These are phyloP conservation scores for Epizoanthus illoricatus DNA, from an alignment of 92 coral and sea anemone species.

Conservation along the genomic window DNA sequence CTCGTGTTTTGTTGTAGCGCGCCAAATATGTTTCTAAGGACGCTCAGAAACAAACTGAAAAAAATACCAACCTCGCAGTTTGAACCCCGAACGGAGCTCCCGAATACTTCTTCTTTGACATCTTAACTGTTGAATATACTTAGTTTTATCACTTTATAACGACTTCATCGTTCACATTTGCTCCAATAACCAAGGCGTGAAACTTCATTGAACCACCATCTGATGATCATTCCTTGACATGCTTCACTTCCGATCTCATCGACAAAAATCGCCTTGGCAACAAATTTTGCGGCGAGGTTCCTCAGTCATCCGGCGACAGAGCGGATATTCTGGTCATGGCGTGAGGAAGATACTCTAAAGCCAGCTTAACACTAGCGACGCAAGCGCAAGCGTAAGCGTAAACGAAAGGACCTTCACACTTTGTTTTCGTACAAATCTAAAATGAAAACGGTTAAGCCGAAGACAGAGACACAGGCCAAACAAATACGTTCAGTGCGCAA, in stretches of 20 bases:
- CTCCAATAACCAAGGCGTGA: constrained; percentile 30
- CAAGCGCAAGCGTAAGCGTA: no score
- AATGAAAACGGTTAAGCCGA: no score
- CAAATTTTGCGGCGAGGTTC: constrained; percentile 13
- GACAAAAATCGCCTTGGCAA: constrained; percentile 32
- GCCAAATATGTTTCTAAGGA: constrained; percentile 10
- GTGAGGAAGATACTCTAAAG: neutral
- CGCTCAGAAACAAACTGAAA: neutral
- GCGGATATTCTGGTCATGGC: no score
- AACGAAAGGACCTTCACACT: no score
- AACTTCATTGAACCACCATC: constrained; percentile 25
- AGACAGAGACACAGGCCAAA: no score
- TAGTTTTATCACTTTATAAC: neutral
- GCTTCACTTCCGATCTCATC: constrained; percentile 32
- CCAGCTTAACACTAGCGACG: no score
- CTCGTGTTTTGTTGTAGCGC: neutral
- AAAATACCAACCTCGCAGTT: constrained; percentile 78
- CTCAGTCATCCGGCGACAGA: constrained; percentile 25
- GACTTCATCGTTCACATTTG: neutral
- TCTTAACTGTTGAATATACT: constrained; percentile 24
- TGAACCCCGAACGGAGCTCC: constrained; percentile 99
- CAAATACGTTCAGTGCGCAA: no score
- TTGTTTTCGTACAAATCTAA: no score
- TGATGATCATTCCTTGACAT: constrained; percentile 22
- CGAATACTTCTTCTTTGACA: constrained; percentile 86